Percentiles rank a stretch among this genome's conserved stretches.
phyloP scores from a whole-genome alignment of 2,797 vertebrate genomes.

The Enteromius mattozi region DNA sequence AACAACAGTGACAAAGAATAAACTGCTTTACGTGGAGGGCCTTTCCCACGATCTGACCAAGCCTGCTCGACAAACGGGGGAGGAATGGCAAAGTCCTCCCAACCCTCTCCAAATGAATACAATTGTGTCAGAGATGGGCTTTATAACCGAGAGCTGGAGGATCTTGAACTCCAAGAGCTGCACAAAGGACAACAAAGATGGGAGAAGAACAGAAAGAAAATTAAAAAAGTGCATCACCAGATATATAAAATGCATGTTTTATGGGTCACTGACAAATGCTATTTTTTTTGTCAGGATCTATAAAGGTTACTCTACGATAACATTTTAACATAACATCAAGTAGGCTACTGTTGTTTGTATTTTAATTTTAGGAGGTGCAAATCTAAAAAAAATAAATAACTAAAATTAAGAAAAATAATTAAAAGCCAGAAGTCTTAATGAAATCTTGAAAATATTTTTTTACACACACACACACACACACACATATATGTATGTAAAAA shows the following conservation, averaged over 20 bases:
- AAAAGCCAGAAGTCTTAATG: not conserved
- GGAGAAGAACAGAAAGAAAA: conserved; percentile 16
- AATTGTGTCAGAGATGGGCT: conserved; percentile 59
- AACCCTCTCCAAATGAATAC: conserved; percentile 57
- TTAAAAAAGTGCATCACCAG: not conserved
- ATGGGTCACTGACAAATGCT: not conserved
- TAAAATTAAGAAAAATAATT: no score
- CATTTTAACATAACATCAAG: not conserved
- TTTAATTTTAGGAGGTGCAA: not conserved
- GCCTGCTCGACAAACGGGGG: conserved; percentile 66
- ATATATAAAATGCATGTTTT: not conserved
- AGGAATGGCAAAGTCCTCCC: conserved; percentile 65
- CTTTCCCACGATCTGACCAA: conserved; percentile 85
- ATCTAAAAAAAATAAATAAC: not conserved
- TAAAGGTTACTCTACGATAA: not conserved
- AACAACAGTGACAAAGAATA: conserved; percentile 83
- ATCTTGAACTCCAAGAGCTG: conserved; percentile 41
- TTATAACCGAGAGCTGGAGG: conserved; percentile 54
- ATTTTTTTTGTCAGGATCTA: not conserved
- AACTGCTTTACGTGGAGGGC: conserved; percentile 80
- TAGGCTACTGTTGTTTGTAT: not conserved
- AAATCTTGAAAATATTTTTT: not conserved
- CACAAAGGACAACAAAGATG: conserved; percentile 13
- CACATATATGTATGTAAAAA: no score
- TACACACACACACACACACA: no score